phyloP scores from a whole-genome alignment of 2,113 vertebrate species.

The Oncorhynchus clarkii region DNA sequence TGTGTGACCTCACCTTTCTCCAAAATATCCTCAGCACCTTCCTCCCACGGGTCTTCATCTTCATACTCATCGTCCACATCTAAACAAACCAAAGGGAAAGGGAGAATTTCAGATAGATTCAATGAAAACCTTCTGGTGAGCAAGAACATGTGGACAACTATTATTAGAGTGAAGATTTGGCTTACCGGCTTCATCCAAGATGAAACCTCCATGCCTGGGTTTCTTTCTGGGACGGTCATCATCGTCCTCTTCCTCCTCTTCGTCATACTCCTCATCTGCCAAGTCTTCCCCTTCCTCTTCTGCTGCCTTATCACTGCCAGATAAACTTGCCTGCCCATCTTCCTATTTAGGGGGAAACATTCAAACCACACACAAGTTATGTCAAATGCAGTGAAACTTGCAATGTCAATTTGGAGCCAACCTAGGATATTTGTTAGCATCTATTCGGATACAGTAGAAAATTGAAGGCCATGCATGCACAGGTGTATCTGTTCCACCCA shows the following conservation, averaged over 20 bases:
- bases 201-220: constrained; percentile 85
- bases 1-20: constrained; percentile 83
- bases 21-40: constrained; percentile 87
- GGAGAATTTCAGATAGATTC: neutral
- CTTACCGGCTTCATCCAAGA: constrained; percentile 89
- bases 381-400: neutral
- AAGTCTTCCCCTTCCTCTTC: constrained; percentile 87
- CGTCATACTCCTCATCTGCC: constrained; percentile 80
- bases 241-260: constrained; percentile 91
- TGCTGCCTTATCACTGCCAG: constrained; percentile 86
- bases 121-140: neutral
- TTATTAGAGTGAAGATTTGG: no score
- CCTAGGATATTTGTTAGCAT: no score
- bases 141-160: no score
- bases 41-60: constrained; percentile 91
- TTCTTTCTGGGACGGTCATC: constrained; percentile 89
- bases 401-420: neutral
- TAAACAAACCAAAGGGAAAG: constrained; percentile 41
- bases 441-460: neutral
- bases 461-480: neutral
- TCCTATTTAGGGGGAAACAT: constrained; percentile 60
- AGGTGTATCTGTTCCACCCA: neutral
- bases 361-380: neutral
- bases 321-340: constrained; percentile 75
- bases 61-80: constrained; percentile 96